Evolutionary conservation across 2,113 vertebrate genomes (phyloP).

Genomic region (Colius striatus): DNA sequence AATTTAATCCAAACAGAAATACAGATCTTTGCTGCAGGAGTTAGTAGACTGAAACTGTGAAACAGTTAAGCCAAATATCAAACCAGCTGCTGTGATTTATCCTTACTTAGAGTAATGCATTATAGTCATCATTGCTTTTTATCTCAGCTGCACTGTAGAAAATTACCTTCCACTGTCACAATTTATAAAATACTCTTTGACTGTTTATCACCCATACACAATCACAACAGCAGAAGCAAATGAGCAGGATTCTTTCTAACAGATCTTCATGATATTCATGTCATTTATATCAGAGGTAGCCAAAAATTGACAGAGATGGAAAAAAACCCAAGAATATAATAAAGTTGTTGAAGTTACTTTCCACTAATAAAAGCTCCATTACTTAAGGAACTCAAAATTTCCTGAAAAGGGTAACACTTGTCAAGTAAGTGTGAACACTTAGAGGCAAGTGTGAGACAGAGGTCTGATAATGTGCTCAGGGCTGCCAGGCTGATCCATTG

Average conservation of each 20-base stretch:
- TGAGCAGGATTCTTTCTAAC: background rate
- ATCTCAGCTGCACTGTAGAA: background rate
- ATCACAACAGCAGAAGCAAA: background rate
- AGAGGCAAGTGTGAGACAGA: background rate
- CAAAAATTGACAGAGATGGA: background rate
- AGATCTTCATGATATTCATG: background rate
- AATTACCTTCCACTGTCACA: background rate
- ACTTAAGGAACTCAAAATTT: background rate
- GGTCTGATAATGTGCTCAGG: background rate
- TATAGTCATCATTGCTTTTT: constrained; percentile 6
- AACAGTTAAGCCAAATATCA: background rate
- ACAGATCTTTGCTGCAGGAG: background rate
- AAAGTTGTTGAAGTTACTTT: background rate
- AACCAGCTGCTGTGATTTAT: background rate
- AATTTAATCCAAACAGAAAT: background rate
- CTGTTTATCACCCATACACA: constrained; percentile 22
- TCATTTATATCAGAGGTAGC: background rate
- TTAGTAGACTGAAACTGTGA: background rate
- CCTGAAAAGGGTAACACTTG: background rate
- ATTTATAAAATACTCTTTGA: constrained; percentile 28
- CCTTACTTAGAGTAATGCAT: background rate
- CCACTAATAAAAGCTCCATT: background rate
- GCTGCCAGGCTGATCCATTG: background rate
- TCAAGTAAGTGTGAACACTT: background rate
- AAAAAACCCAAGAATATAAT: background rate